Conservation (phyloP, 2,888 invertebrate genomes). For the Drosophila mercatorum region DNA sequence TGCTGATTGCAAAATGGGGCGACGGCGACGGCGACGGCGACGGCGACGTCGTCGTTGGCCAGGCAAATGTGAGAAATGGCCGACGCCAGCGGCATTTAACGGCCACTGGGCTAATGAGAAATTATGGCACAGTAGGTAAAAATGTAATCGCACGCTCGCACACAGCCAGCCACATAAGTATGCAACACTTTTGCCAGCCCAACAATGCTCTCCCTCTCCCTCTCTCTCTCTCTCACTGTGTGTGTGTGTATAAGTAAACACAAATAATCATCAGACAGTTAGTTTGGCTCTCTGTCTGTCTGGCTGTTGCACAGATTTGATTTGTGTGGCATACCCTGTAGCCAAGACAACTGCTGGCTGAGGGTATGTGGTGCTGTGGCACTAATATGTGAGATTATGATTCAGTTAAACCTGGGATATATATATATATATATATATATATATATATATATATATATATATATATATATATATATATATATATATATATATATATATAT, state of each 20-base stretch:
- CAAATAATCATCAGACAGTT: conserved; percentile 77
- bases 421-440: no score
- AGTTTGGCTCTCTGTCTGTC: conserved; percentile 51
- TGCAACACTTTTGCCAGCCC: conserved; percentile 48
- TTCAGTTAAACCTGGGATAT: no score
- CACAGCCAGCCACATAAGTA: conserved; percentile 30
- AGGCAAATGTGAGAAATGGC: conserved; percentile 59
- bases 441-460: no score
- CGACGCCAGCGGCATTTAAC: conserved; percentile 60
- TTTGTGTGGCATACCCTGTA: conserved; percentile 47
- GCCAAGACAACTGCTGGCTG: not conserved
- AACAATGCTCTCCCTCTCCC: conserved; percentile 38
- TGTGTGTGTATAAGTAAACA: conserved; percentile 58
- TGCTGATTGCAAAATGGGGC: conserved; percentile 44
- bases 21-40: no score
- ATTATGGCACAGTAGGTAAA: conserved; percentile 74
- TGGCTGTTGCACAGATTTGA: conserved; percentile 67
- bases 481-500: no score
- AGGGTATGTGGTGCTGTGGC: not conserved
- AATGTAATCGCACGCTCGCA: conserved; percentile 45
- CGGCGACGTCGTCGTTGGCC: not conserved
- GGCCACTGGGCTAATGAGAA: conserved; percentile 83
- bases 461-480: no score
- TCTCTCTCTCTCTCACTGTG: not conserved
- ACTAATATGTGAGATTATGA: no score